phyloP scores from a whole-genome alignment of 2,797 vertebrate genomes.

The Malacoctenus gilli region DNA sequence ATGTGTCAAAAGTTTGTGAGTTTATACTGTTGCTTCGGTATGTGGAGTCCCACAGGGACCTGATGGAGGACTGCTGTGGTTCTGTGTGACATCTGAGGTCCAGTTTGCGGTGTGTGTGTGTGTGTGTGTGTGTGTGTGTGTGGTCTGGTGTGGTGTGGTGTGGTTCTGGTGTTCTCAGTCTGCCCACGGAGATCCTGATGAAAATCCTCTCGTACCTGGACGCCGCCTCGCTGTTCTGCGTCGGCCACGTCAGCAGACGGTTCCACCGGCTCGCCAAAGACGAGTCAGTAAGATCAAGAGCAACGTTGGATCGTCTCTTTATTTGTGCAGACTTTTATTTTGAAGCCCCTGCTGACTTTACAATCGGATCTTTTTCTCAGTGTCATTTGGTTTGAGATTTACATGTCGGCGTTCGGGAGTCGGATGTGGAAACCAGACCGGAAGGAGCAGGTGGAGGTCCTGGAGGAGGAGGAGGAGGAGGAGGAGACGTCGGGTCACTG shows the following conservation, averaged over 20 bases:
- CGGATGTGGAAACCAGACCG: constrained; percentile 65
- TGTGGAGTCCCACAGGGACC: too few species aligned
- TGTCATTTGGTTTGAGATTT: constrained; percentile 84
- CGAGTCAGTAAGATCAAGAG: too few species aligned
- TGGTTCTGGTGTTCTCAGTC: constrained; percentile 67
- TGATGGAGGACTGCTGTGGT: too few species aligned
- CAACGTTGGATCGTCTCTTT: too few species aligned
- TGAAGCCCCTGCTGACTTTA: not conserved
- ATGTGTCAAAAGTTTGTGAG: too few species aligned
- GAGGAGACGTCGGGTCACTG: constrained; percentile 79
- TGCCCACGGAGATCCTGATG: constrained; percentile 86
- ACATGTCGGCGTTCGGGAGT: constrained; percentile 69
- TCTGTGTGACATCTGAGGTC: rapidly evolving
- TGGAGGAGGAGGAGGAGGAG: constrained; percentile 23
- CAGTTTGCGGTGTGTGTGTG: too few species aligned
- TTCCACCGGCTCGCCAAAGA: constrained; percentile 84
- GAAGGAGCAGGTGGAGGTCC: constrained; percentile 27
- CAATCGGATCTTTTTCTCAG: constrained; percentile 59
- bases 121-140: too few species aligned
- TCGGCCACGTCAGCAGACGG: constrained; percentile 82
- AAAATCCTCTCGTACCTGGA: constrained; percentile 89
- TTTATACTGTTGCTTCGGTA: too few species aligned
- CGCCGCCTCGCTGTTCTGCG: constrained; percentile 78
- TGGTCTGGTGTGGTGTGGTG: too few species aligned
- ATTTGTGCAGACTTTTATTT: constrained; percentile 5